Conservation (phyloP, 2,888 invertebrate species). For the Brenthis hecate region DNA sequence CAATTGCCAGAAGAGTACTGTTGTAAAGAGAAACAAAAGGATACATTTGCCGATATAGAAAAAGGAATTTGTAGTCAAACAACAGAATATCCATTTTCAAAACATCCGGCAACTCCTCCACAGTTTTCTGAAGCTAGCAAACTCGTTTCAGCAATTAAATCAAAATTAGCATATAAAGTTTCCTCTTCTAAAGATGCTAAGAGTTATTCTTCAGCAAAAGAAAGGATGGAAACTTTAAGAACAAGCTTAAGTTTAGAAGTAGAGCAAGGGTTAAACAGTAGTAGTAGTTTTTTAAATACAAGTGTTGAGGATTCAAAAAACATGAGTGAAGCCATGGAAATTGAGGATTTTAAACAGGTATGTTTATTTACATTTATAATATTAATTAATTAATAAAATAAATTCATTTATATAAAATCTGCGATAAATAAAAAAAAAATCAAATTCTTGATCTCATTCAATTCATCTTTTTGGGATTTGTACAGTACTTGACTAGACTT, state of each 20-base stretch:
- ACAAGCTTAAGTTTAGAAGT: constrained; percentile 54
- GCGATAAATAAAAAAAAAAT: too few relatives aligned
- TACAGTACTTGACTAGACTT: too few relatives aligned
- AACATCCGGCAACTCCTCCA: constrained; percentile 73
- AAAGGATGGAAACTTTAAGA: constrained; percentile 59
- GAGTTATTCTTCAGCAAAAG: constrained; percentile 55
- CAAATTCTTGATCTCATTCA: too few relatives aligned
- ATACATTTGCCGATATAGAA: constrained; percentile 75
- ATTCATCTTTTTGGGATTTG: too few relatives aligned
- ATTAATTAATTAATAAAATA: too few relatives aligned
- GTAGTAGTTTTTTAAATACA: constrained; percentile 35
- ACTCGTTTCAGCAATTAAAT: constrained; percentile 72
- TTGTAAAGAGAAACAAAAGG: constrained; percentile 61
- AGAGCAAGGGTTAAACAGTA: constrained; percentile 26
- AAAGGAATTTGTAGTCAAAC: constrained; percentile 70
- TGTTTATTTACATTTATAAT: constrained; percentile 22
- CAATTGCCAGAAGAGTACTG: constrained; percentile 69
- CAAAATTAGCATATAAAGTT: constrained; percentile 63
- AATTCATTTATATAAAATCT: too few relatives aligned
- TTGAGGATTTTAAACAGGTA: constrained; percentile 65
- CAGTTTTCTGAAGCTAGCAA: constrained; percentile 76
- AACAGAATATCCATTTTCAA: constrained; percentile 70
- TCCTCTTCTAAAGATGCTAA: constrained; percentile 51
- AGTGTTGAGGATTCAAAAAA: constrained; percentile 34
- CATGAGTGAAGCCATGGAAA: constrained; percentile 64